Percentiles rank a stretch among this genome's conserved stretches.
These are phyloP conservation scores for Pycnomerus fuliginosus DNA, from an alignment of 2,888 invertebrate species.

Conservation along the genomic window DNA sequence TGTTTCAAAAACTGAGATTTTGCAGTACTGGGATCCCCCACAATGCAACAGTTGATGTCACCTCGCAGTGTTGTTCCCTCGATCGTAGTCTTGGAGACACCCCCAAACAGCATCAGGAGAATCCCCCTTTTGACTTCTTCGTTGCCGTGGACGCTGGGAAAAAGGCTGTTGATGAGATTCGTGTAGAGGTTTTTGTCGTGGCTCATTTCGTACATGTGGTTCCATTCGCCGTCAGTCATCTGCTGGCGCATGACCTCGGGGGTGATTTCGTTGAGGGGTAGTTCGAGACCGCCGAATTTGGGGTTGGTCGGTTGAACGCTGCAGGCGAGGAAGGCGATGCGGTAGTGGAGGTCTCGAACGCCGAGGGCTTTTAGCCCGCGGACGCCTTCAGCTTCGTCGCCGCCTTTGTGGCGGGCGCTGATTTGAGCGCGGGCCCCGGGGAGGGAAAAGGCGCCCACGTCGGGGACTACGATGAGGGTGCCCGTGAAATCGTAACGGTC, in stretches of 20 bases:
- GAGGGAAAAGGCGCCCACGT: slow-evolving; percentile 82
- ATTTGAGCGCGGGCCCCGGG: slow-evolving; percentile 87
- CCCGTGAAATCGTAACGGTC: slow-evolving; percentile 92
- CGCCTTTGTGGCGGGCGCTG: slow-evolving; percentile 69
- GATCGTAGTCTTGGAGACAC: slow-evolving; percentile 90
- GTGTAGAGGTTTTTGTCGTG: slow-evolving; percentile 86
- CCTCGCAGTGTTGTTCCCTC: slow-evolving; percentile 91
- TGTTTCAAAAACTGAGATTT: slow-evolving; percentile 97
- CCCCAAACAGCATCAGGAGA: slow-evolving; percentile 93
- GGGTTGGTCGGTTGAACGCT: slow-evolving; percentile 85
- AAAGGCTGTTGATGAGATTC: slow-evolving; percentile 87
- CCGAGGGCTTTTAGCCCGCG: slow-evolving; percentile 68
- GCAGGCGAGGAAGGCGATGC: slow-evolving; percentile 92
- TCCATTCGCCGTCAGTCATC: slow-evolving; percentile 93
- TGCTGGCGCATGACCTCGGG: slow-evolving; percentile 90
- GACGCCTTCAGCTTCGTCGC: slow-evolving; percentile 64
- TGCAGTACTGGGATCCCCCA: slow-evolving; percentile 98
- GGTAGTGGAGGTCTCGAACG: slow-evolving; percentile 81
- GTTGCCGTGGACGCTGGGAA: slow-evolving; percentile 95
- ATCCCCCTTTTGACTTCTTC: slow-evolving; percentile 92
- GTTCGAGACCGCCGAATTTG: slow-evolving; percentile 83
- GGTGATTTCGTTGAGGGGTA: slow-evolving; percentile 80
- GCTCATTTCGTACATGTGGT: slow-evolving; percentile 96
- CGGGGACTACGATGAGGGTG: slow-evolving; percentile 95
- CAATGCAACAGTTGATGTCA: slow-evolving; percentile 96